Conservation (phyloP, 1,140 invertebrate species). For the Aphidius gifuensis region DNA sequence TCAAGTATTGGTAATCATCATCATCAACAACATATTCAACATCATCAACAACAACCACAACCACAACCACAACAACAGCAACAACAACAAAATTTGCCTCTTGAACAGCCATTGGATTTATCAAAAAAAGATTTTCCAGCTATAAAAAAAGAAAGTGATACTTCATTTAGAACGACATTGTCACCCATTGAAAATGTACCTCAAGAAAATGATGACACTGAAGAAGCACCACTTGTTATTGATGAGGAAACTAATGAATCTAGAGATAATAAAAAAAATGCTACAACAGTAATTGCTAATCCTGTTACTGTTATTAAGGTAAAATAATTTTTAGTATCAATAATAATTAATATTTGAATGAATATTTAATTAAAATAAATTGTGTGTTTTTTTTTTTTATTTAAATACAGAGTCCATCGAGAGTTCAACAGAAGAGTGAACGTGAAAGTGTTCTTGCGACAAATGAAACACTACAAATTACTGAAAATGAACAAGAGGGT, state of each 20-base stretch:
- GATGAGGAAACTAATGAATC: conserved; percentile 58
- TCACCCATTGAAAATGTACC: conserved; percentile 33
- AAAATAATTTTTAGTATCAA: conserved; percentile 8
- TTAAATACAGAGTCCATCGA: conserved; percentile 32
- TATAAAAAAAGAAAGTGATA: conserved; percentile 41
- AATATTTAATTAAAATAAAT: conserved; percentile 3
- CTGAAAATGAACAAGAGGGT: conserved; percentile 74
- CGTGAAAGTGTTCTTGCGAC: conserved; percentile 36
- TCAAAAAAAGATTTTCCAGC: conserved; percentile 70
- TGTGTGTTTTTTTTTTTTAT: background rate
- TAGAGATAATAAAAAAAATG: conserved; percentile 51
- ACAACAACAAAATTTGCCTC: conserved; percentile 38
- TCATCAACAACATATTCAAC: conserved; percentile 19
- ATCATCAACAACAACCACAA: no score
- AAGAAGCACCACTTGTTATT: conserved; percentile 50
- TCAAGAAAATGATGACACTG: conserved; percentile 42
- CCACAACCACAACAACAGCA: no score
- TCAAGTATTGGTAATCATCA: conserved; percentile 45
- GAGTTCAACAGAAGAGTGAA: conserved; percentile 37
- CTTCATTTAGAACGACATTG: conserved; percentile 38
- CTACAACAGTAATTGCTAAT: conserved; percentile 6
- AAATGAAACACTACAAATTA: conserved; percentile 38
- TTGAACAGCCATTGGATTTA: conserved; percentile 83
- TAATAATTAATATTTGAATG: background rate
- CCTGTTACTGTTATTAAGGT: conserved; percentile 41